These are phyloP conservation scores for Schizopygopsis pylzovi DNA, from an alignment of 2,797 vertebrate genomes.

Conservation along the genomic window DNA sequence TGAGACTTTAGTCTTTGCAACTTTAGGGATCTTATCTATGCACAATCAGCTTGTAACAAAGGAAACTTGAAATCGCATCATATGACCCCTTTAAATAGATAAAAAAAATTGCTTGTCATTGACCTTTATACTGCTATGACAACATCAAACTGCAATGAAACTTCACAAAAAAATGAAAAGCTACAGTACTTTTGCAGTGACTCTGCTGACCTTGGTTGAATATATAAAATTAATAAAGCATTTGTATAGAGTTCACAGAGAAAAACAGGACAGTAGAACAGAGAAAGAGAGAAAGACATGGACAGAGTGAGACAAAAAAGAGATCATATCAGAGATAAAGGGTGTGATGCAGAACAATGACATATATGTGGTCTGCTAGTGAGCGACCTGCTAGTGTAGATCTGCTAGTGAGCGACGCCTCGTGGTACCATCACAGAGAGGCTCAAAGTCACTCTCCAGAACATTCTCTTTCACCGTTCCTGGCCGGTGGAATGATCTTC, in stretches of 20 bases:
- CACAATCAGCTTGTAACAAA: no score
- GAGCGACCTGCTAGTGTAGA: no score
- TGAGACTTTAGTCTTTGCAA: no score
- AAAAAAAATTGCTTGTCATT: background rate
- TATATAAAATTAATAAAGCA: background rate
- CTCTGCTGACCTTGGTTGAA: constrained; percentile 13
- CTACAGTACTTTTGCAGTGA: background rate
- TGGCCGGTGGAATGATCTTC: no score
- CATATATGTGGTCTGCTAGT: no score
- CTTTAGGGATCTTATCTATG: no score
- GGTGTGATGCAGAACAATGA: constrained; percentile 1
- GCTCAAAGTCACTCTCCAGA: no score
- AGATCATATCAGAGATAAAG: constrained; percentile 17
- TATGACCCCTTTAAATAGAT: background rate
- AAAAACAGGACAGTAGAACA: background rate
- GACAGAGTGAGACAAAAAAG: constrained; percentile 1
- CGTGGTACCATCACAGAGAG: no score
- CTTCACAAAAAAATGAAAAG: background rate
- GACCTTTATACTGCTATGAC: background rate
- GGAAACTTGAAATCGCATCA: no score
- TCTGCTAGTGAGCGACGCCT: no score
- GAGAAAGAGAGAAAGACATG: background rate
- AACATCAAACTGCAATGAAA: background rate
- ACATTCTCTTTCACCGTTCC: no score
- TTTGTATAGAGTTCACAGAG: background rate